phyloP scores from a whole-genome alignment of 2,113 vertebrate species.

The Perca schrenkii region DNA sequence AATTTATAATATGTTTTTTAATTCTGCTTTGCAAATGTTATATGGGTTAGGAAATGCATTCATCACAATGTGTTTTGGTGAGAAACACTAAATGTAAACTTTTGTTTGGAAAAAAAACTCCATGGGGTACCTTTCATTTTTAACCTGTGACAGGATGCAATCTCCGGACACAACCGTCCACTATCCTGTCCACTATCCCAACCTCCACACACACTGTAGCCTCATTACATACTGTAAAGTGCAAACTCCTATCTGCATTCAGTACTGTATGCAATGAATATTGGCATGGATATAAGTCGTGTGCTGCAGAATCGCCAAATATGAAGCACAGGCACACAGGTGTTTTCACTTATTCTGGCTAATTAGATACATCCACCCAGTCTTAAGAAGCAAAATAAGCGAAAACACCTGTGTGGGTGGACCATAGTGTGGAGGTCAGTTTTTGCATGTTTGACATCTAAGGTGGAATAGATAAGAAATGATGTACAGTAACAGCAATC shows the following conservation, averaged over 20 bases:
- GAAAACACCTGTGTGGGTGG: background rate
- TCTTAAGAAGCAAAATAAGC: background rate
- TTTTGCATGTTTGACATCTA: background rate
- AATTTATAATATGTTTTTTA: too few relatives aligned
- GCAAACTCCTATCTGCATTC: background rate
- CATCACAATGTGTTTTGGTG: background rate
- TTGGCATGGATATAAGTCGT: background rate
- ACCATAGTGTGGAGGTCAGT: background rate
- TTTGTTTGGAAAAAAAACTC: background rate
- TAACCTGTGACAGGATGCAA: background rate
- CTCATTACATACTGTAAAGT: conserved; percentile 5
- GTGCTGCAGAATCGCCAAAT: background rate
- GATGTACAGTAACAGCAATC: background rate
- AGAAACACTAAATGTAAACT: background rate
- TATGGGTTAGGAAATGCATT: background rate
- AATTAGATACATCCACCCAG: background rate
- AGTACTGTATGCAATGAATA: background rate
- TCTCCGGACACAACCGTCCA: background rate
- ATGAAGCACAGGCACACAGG: conserved; percentile 3
- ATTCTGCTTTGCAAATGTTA: background rate
- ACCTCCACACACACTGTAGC: background rate
- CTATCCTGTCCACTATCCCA: background rate
- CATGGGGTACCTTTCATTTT: background rate
- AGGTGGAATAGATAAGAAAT: background rate
- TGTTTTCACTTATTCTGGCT: background rate